These are phyloP conservation scores for Pseudomugil gertrudae DNA, from an alignment of 2,797 vertebrate genomes.

Conservation along the genomic window DNA sequence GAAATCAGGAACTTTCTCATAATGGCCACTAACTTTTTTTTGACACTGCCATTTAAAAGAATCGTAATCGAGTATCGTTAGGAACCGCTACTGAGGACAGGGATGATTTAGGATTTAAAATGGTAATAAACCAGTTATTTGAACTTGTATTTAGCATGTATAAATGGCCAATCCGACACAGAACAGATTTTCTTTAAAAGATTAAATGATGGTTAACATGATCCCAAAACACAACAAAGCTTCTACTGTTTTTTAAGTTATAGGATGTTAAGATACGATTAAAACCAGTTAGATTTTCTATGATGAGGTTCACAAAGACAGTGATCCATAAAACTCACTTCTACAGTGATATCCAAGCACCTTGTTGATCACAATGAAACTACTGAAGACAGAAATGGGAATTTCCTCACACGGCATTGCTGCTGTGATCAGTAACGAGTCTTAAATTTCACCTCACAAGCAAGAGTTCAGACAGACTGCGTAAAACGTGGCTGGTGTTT, in stretches of 20 bases:
- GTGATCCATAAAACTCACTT: neutral
- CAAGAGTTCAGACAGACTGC: slow-evolving; percentile 40
- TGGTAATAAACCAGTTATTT: too few species aligned
- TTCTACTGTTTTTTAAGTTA: neutral
- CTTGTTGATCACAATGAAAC: slow-evolving; percentile 29
- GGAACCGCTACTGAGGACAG: too few species aligned
- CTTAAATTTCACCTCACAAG: slow-evolving; percentile 47
- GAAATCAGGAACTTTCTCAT: too few species aligned
- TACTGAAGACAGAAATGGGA: slow-evolving; percentile 23
- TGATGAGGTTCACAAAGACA: neutral
- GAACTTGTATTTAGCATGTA: too few species aligned
- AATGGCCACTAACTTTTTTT: too few species aligned
- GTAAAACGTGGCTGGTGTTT: slow-evolving; percentile 29
- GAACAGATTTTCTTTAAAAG: slow-evolving; percentile 23
- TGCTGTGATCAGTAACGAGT: slow-evolving; percentile 18
- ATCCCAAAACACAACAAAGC: neutral
- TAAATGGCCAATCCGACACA: slow-evolving; percentile 17
- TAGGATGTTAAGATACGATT: neutral
- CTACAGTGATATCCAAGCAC: slow-evolving; percentile 6
- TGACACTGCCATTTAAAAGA: too few species aligned
- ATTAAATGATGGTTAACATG: neutral
- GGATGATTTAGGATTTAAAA: too few species aligned
- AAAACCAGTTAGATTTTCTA: too few species aligned
- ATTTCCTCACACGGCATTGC: slow-evolving; percentile 19
- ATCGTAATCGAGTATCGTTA: too few species aligned